phyloP scores from a whole-genome alignment of 2,113 vertebrate species.

The Canis aureus region DNA sequence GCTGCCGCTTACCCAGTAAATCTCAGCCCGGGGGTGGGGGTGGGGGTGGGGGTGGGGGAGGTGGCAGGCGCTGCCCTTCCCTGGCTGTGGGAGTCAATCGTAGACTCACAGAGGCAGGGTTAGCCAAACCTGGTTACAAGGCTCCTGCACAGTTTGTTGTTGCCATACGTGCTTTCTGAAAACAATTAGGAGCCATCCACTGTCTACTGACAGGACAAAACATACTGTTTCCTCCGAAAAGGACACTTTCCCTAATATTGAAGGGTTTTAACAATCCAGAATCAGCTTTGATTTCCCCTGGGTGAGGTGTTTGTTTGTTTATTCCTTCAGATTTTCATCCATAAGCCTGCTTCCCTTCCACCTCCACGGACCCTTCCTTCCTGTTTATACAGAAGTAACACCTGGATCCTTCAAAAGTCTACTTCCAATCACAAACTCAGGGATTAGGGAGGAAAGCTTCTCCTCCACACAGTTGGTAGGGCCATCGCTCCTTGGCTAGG shows the following conservation, averaged over 20 bases:
- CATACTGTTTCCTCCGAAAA: neutral
- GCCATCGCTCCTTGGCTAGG: rapidly evolving
- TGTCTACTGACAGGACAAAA: neutral
- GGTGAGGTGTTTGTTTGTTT: neutral
- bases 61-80: neutral
- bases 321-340: neutral
- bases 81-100: neutral
- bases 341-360: neutral
- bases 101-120: neutral
- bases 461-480: rapidly evolving
- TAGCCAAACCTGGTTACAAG: neutral
- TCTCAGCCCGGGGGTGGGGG: neutral
- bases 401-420: too few relatives aligned
- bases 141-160: neutral
- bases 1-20: neutral
- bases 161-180: neutral
- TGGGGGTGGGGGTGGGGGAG: neutral
- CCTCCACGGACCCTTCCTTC: neutral
- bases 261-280: neutral
- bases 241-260: neutral
- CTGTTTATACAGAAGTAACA: neutral
- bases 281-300: neutral
- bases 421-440: neutral
- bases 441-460: neutral
- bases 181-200: neutral